phyloP scores from a whole-genome alignment of 2,113 vertebrate genomes.

The Microtus pennsylvanicus region DNA sequence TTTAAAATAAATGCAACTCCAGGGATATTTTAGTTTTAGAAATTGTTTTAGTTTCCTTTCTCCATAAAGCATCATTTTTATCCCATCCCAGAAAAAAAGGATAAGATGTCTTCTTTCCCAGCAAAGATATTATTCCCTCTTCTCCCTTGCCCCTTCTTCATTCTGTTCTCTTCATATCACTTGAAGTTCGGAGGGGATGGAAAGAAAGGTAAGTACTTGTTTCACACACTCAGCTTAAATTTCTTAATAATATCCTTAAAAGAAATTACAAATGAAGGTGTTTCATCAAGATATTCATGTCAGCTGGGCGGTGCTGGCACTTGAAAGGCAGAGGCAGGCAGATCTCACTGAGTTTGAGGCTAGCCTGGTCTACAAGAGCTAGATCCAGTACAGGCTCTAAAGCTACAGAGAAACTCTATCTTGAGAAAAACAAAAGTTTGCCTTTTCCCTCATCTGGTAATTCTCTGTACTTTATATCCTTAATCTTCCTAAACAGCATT shows the following conservation, averaged over 20 bases:
- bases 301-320: no score
- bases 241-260: conserved; percentile 3
- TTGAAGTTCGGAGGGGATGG: neutral
- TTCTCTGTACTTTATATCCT: neutral
- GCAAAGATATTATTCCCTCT: neutral
- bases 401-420: no score
- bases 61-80: neutral
- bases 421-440: neutral
- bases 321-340: no score
- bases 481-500: neutral
- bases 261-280: neutral
- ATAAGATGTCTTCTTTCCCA: neutral
- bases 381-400: no score
- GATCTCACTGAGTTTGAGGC: no score
- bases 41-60: conserved; percentile 14
- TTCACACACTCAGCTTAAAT: neutral
- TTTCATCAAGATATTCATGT: neutral
- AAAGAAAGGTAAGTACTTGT: neutral
- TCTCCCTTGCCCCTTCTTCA: neutral
- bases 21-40: neutral
- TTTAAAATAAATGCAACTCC: neutral
- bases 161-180: neutral
- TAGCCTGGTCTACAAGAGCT: no score
- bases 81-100: neutral
- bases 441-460: neutral